Conservation (phyloP, 2,113 vertebrate genomes). For the Fregata magnificens region DNA sequence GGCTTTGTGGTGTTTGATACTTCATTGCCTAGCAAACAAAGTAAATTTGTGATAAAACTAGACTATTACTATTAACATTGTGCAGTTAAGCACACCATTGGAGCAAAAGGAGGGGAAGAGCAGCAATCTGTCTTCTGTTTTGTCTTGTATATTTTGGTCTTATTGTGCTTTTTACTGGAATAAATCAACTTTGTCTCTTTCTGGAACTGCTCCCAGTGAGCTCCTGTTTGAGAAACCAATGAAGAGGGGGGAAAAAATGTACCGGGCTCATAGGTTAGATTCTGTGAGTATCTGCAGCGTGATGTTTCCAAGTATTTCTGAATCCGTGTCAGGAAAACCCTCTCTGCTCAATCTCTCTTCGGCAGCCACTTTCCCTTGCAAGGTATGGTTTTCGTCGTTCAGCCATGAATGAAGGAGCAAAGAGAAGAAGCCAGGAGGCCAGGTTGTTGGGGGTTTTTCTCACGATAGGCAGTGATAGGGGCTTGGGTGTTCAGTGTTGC, state of each 20-base stretch:
- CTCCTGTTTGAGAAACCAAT: not conserved
- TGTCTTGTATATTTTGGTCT: not conserved
- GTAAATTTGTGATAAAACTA: not conserved
- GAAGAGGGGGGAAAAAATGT: accelerated
- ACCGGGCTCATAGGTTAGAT: not conserved
- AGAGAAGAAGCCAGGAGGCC: not conserved
- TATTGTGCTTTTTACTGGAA: not conserved
- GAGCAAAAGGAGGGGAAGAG: not conserved
- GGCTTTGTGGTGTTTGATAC: not conserved
- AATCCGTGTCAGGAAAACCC: not conserved
- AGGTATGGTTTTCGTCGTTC: accelerated
- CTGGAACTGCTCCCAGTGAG: not conserved
- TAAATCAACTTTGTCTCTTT: not conserved
- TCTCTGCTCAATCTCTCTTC: not conserved
- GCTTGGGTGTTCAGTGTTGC: not conserved
- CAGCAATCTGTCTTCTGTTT: not conserved
- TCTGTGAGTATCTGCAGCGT: not conserved
- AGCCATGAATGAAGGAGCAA: not conserved
- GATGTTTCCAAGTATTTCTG: not conserved
- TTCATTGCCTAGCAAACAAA: not conserved
- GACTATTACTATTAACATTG: not conserved
- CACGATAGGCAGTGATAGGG: not conserved
- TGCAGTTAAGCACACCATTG: not conserved
- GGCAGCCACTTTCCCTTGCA: not conserved
- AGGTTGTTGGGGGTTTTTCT: not conserved